Conservation (phyloP, 2,797 vertebrate genomes). For the Protosalanx chinensis region DNA sequence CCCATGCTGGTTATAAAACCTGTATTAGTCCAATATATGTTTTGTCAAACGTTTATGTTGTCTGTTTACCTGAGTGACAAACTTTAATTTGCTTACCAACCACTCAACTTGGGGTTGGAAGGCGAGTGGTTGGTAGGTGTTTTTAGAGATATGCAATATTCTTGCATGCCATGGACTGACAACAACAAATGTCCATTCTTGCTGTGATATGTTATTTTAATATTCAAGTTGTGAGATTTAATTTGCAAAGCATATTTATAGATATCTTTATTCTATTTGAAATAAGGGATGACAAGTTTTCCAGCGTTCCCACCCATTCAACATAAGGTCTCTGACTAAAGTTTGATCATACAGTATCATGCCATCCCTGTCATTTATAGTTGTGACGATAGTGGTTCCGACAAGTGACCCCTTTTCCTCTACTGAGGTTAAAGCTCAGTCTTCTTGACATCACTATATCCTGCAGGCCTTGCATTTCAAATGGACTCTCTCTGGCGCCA, state of each 20-base stretch:
- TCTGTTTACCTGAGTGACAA: neutral
- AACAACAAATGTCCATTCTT: neutral
- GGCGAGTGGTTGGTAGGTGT: neutral
- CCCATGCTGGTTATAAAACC: conserved; percentile 29
- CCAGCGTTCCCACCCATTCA: neutral
- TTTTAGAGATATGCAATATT: neutral
- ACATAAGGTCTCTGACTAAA: neutral
- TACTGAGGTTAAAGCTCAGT: conserved; percentile 34
- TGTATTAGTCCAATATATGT: conserved; percentile 34
- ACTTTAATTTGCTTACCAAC: neutral
- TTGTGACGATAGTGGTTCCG: conserved; percentile 16
- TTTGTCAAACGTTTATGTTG: conserved; percentile 23
- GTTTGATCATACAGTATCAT: neutral
- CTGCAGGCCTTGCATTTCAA: conserved; percentile 56
- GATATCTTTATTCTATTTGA: no score
- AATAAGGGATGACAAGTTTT: neutral
- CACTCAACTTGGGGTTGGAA: neutral
- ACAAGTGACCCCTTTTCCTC: conserved; percentile 40
- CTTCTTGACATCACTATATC: conserved; percentile 31
- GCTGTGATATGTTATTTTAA: neutral
- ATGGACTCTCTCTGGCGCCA: conserved; percentile 59
- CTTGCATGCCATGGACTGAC: neutral
- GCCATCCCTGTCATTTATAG: neutral
- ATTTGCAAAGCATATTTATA: neutral
- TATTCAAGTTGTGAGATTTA: neutral